Conservation (phyloP, 2,113 vertebrate genomes). For the Epinephelus fuscoguttatus region DNA sequence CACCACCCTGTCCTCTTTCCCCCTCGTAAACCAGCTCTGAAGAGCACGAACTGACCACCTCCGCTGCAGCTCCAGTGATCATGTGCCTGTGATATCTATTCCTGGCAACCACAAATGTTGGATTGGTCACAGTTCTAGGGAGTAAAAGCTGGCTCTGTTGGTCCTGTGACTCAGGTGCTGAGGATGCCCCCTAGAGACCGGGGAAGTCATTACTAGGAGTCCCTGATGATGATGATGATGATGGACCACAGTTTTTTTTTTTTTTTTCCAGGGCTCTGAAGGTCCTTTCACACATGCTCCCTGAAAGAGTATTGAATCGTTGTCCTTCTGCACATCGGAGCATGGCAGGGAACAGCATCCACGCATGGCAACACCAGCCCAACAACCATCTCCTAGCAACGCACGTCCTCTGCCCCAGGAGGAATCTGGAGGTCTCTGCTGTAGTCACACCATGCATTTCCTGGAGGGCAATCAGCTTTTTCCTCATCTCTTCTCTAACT, state of each 20-base stretch:
- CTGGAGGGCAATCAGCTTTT: conserved; percentile 84
- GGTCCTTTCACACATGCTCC: conserved; percentile 54
- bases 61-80: conserved; percentile 69
- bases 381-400: conserved; percentile 86
- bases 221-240: conserved; percentile 17
- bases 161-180: conserved; percentile 73
- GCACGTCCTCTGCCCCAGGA: conserved; percentile 83
- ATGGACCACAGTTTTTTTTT: conserved; percentile 25
- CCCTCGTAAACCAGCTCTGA: conserved; percentile 41
- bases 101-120: conserved; percentile 71
- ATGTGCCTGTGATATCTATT: conserved; percentile 74
- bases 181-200: conserved; percentile 78
- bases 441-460: conserved; percentile 83
- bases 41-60: conserved; percentile 62
- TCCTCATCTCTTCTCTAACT: conserved; percentile 62
- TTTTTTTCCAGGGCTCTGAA: conserved; percentile 21
- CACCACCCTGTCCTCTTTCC: conserved; percentile 34
- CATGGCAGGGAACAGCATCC: conserved; percentile 81
- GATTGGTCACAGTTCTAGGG: conserved; percentile 61
- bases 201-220: conserved; percentile 62
- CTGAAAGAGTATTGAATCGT: conserved; percentile 61
- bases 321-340: conserved; percentile 73
- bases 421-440: conserved; percentile 86
- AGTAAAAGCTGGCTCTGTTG: conserved; percentile 34
- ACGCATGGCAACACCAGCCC: conserved; percentile 81